Evolutionary conservation across 2,113 vertebrate species (phyloP), one percentile per base, ranked within the genome.

Genomic region (Athene cunicularia): DNA sequence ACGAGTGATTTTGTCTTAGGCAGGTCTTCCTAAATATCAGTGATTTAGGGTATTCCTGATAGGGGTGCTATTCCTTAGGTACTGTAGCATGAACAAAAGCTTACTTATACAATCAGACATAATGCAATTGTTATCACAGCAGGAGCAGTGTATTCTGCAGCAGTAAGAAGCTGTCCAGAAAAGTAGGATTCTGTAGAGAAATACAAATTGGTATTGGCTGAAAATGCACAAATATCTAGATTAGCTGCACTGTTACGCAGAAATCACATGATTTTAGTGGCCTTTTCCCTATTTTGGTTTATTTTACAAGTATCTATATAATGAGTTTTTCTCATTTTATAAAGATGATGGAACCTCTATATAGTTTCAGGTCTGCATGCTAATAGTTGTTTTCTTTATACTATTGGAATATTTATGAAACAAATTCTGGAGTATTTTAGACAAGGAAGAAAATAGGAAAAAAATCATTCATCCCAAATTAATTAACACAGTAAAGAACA

Each of bases 291-390:
- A 73, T 94, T 95, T 94, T 88, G 33, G 93, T 66, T 88, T 94
- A 79, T 90, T 96, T 95, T 92, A 76, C 43, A 86, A 80, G 81
- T 64, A 85, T 62, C 23, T 67, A 9, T 84, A 88, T 86, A 59
- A 80, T 84, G 67, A 95, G 26, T 84, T 95, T 68, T 94, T 96
- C 18, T 50, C 11, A 90, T 64, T 96, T 93, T 90, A 85, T 74
- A 85, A 84, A 95, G 59, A 43, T 87, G 87, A 96, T 91, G 37
- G 71, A 97, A 97, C 88, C 63, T 89, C 88, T 94, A 80, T 37
- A 77, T 28, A 91, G 27, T 81, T 95, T 14, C 63, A 79, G 3
- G 2, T 37, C 50, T 90, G 52, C 64, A 93, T 67, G 10, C 3
- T 85, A 53, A 91, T 73, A 52, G 20, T 55, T 45, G 60, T 56